These are phyloP conservation scores for Parasteatoda tepidariorum DNA, from an alignment of 1,140 invertebrate genomes.

Conservation along the genomic window DNA sequence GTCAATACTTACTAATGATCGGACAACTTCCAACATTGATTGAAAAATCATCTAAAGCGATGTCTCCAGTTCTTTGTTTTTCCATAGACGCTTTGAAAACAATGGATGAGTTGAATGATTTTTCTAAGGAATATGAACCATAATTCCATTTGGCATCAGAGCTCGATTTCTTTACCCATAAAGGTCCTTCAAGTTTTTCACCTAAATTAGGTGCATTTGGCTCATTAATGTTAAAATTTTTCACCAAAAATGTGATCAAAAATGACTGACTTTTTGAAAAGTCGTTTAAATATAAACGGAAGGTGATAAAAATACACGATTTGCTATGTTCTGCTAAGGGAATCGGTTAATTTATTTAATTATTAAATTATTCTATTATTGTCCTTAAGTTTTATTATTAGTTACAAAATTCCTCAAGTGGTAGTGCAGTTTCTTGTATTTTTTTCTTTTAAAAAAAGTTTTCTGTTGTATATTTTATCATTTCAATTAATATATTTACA, in stretches of 20 bases:
- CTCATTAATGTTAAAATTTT: too few relatives aligned
- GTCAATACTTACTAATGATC: constrained; percentile 11
- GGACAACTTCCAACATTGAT: constrained; percentile 38
- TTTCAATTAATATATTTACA: too few relatives aligned
- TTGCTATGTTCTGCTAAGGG: neutral
- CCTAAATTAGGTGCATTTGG: too few relatives aligned
- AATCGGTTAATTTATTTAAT: too few relatives aligned
- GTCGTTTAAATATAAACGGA: neutral
- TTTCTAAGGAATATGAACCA: constrained; percentile 17
- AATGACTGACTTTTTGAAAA: neutral
- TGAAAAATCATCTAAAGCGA: constrained; percentile 46
- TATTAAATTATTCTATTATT: too few relatives aligned
- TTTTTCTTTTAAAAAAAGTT: too few relatives aligned
- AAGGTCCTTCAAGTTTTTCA: neutral
- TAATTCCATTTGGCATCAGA: constrained; percentile 4
- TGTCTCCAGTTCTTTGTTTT: constrained; percentile 14
- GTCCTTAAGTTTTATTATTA: too few relatives aligned
- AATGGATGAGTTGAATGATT: constrained; percentile 8
- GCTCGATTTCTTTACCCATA: constrained; percentile 20
- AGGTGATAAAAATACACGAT: neutral
- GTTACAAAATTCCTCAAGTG: too few relatives aligned
- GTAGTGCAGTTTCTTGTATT: too few relatives aligned
- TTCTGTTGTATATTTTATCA: too few relatives aligned
- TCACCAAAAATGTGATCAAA: constrained; percentile 8
- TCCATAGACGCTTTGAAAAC: constrained; percentile 7